Evolutionary conservation across 2,797 vertebrate genomes (phyloP).

Genomic region (Aselliscus stoliczkanus): DNA sequence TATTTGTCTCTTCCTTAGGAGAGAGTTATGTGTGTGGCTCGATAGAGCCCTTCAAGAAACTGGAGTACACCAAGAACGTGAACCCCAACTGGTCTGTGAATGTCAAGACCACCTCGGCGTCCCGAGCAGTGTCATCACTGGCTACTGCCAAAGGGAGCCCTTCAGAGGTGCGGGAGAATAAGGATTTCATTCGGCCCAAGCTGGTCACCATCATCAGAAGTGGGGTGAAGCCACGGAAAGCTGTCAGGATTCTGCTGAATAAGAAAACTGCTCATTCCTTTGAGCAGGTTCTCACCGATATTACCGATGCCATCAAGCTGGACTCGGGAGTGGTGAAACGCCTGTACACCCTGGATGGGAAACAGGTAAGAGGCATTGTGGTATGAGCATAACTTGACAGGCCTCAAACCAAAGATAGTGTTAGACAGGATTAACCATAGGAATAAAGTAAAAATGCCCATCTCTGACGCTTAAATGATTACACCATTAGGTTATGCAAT

Average conservation of each 20-base stretch:
- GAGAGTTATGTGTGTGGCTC: conserved; percentile 98
- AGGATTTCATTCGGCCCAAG: conserved; percentile 97
- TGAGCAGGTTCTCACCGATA: conserved; percentile 96
- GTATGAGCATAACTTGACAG: not conserved
- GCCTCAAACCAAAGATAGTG: not conserved
- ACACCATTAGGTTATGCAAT: too few relatives aligned
- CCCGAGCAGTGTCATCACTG: conserved; percentile 88
- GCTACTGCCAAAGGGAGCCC: conserved; percentile 86
- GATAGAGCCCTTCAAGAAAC: conserved; percentile 94
- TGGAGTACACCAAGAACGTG: conserved; percentile 98
- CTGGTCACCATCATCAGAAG: conserved; percentile 97
- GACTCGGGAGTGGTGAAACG: conserved; percentile 95
- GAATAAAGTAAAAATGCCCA: not conserved
- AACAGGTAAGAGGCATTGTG: conserved; percentile 85
- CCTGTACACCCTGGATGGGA: conserved; percentile 95
- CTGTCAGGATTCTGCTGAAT: conserved; percentile 94
- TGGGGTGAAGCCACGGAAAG: conserved; percentile 96
- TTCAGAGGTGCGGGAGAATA: conserved; percentile 88
- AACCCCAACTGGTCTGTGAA: conserved; percentile 98
- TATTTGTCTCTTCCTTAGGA: conserved; percentile 79
- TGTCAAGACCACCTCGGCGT: conserved; percentile 83
- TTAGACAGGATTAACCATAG: not conserved
- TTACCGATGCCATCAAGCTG: conserved; percentile 97
- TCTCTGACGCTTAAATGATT: not conserved
- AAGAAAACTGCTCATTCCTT: conserved; percentile 99